Percentiles rank a stretch among this genome's conserved stretches.
phyloP scores from a whole-genome alignment of 2,113 vertebrate species.

The Cryptotis parvus region DNA sequence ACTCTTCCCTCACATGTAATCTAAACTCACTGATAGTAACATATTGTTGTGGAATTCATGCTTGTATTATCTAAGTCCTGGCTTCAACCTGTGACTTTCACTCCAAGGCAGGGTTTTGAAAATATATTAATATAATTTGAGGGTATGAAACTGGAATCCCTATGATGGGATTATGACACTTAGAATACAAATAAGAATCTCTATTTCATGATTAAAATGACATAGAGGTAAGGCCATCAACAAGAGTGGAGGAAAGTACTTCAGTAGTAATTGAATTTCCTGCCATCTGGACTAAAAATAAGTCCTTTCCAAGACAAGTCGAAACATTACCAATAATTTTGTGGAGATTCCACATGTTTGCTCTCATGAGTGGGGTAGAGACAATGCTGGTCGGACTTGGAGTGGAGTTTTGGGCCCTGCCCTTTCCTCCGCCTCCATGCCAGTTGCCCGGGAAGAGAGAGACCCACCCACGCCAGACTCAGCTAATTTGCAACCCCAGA shows the following conservation, averaged over 20 bases:
- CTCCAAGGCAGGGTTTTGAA: neutral
- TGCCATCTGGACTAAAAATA: too few relatives aligned
- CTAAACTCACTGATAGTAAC: neutral
- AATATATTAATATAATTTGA: neutral
- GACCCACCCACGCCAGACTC: too few relatives aligned
- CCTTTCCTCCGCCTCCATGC: too few relatives aligned
- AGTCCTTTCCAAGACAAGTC: too few relatives aligned
- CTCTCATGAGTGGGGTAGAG: too few relatives aligned
- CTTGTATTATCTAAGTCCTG: neutral
- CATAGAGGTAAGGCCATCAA: neutral
- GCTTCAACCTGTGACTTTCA: accelerated
- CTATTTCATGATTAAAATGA: neutral
- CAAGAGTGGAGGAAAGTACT: neutral
- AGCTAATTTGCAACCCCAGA: too few relatives aligned
- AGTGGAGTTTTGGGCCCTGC: too few relatives aligned
- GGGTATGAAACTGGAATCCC: neutral
- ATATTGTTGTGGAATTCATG: neutral
- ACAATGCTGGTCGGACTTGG: too few relatives aligned
- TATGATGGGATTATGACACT: neutral
- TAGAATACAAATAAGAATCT: neutral
- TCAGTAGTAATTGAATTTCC: neutral
- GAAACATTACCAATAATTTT: too few relatives aligned
- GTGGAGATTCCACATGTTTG: neutral
- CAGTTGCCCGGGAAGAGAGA: too few relatives aligned
- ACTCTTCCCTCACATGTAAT: conserved; percentile 18